Evolutionary conservation across 1,140 invertebrate species (phyloP), one percentile per base, ranked within the genome.

Genomic region (Coptotermes formosanus): DNA sequence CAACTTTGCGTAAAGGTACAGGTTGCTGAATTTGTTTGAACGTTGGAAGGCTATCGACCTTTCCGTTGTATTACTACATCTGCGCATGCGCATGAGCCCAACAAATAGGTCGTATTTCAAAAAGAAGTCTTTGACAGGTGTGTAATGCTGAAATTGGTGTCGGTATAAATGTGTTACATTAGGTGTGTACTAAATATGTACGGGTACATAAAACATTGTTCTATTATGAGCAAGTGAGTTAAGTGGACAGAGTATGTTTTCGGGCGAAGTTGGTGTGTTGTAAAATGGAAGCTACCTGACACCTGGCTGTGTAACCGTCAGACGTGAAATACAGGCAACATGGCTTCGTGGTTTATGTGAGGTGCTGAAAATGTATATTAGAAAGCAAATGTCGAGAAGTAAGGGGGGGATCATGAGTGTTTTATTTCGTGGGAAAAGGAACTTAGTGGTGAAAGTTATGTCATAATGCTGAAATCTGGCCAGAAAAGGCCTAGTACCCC

Each of bases 391-490:
- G 52, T 45, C 52, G 81, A 86, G n/a, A 59, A 43, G 75, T 86
- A 52, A 3, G 75, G 52, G 82, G 44, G 25, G 44, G 82, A 43
- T 59, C 64, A 38, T n/a, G 75, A 75, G 12, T 82, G 30, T 81
- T 83, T 86, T 87, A 12, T 64, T 85, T 82, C 84, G 85, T 84
- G 82, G 86, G 85, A 85, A 85, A 48, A 85, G 69, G 21, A 83
- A 88, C 32, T 85, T 83, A 43, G 45, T 86, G 12, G 44, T 81
- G 25, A 55, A 89, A 87, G 89, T 84, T 88, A 89, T 89, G 89
- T 88, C 88, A 89, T 89, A 89, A 89, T 89, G 89, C 88, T 88
- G 88, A 89, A 89, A 88, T 82, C 87, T 89, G 89, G 89, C 89
- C 89, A 89, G 85, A 89, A 88, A 86, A 89, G 89, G 89, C 89